Evolutionary conservation across 1,140 invertebrate species (phyloP).

Genomic region (Aphidius gifuensis): DNA sequence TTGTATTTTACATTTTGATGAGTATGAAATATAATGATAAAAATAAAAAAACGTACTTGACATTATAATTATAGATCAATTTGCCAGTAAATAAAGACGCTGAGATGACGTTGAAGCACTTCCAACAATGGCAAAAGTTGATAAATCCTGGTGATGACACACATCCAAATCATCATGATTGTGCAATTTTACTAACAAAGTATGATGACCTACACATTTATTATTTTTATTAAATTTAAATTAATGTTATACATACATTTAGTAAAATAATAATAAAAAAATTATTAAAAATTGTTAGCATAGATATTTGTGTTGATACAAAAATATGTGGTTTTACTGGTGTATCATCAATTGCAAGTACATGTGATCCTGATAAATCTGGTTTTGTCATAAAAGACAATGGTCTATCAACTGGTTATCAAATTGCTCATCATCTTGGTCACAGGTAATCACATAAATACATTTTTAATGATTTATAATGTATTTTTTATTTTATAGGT

Average conservation of each 20-base stretch:
- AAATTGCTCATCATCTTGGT: constrained; percentile 62
- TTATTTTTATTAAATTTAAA: no score
- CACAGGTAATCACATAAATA: constrained; percentile 57
- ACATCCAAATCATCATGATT: constrained; percentile 68
- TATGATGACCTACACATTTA: no score
- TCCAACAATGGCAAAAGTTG: constrained; percentile 62
- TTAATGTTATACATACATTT: no score
- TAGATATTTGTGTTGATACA: constrained; percentile 58
- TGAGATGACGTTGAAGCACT: constrained; percentile 33
- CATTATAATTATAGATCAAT: no score
- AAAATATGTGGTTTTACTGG: constrained; percentile 60
- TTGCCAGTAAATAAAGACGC: no score
- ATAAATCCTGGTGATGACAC: constrained; percentile 61
- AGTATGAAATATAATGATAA: no score
- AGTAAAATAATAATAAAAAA: no score
- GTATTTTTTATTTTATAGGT: no score
- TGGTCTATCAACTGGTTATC: constrained; percentile 59
- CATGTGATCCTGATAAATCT: constrained; percentile 58
- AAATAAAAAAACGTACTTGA: no score
- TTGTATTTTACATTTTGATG: no score
- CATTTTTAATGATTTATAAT: background rate
- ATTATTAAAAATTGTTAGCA: constrained; percentile 45
- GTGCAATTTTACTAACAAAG: constrained; percentile 64
- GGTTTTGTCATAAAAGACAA: constrained; percentile 62
- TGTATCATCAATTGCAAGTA: constrained; percentile 58